Percentiles rank a stretch among this genome's conserved stretches.
Conservation (phyloP, 1,140 invertebrate species). For the Drepana arcuata region DNA sequence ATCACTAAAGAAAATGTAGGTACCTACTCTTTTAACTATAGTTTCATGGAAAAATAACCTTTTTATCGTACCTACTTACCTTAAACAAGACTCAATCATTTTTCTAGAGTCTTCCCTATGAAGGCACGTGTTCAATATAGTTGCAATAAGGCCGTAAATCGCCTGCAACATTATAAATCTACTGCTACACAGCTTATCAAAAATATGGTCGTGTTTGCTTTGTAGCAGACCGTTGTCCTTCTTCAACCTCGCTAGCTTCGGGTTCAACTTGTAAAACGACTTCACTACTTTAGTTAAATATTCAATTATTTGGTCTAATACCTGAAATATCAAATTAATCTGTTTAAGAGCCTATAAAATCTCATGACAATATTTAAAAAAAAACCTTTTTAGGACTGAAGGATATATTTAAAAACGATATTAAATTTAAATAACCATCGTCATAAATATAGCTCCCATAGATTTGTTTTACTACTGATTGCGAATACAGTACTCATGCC, state of each 20-base stretch:
- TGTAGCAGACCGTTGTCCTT: constrained; percentile 45
- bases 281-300: constrained; percentile 65
- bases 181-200: constrained; percentile 55
- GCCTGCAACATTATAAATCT: constrained; percentile 62
- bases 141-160: constrained; percentile 48
- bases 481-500: no score
- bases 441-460: no score
- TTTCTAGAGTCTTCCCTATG: constrained; percentile 65
- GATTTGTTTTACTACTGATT: no score
- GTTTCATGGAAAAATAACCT: no score
- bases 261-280: constrained; percentile 67
- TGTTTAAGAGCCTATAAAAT: no score
- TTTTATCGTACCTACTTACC: no score
- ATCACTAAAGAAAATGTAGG: no score
- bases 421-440: no score
- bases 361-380: no score
- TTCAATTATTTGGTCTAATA: constrained; percentile 65
- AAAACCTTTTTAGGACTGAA: no score
- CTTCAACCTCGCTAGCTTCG: constrained; percentile 58
- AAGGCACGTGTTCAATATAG: constrained; percentile 57
- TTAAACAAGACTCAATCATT: constrained; percentile 63
- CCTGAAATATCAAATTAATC: constrained; percentile 34
- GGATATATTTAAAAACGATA: no score
- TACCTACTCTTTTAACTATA: no score
- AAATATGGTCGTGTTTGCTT: constrained; percentile 57